Percentiles rank a stretch among this genome's conserved stretches.
Conservation (phyloP, 2,888 invertebrate species). For the Prosopocoilus inquinatus region DNA sequence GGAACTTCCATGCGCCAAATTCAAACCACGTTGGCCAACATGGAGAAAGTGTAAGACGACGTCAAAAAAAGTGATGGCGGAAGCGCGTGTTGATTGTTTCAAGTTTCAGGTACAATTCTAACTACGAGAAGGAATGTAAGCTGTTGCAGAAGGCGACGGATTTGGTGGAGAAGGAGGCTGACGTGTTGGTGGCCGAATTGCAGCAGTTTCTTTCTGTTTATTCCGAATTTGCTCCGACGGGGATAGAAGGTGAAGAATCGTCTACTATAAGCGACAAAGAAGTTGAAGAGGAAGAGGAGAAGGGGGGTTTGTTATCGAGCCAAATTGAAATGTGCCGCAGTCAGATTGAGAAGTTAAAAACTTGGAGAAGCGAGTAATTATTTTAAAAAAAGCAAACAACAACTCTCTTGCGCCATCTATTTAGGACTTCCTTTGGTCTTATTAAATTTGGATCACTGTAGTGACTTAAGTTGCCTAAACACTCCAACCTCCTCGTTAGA, state of each 20-base stretch:
- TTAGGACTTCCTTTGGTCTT: too few species aligned
- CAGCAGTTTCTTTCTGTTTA: not conserved
- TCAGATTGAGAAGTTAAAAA: not conserved
- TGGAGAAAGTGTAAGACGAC: conserved; percentile 9
- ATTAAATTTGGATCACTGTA: too few species aligned
- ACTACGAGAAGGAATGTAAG: conserved; percentile 10
- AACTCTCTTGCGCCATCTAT: too few species aligned
- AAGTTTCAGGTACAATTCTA: conserved; percentile 8
- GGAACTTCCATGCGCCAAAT: not conserved
- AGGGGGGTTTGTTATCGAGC: not conserved
- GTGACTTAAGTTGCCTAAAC: too few species aligned
- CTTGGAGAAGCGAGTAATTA: conserved; percentile 3
- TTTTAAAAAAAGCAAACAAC: not conserved
- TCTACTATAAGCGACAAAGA: not conserved
- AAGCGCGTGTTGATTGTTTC: not conserved
- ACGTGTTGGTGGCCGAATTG: conserved; percentile 6
- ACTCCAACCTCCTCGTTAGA: too few species aligned
- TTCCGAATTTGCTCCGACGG: not conserved
- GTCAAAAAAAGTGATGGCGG: too few species aligned
- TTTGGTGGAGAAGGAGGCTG: conserved; percentile 4
- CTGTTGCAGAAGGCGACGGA: conserved; percentile 2
- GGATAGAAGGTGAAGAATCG: not conserved
- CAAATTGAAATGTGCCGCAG: not conserved
- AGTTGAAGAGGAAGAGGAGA: not conserved
- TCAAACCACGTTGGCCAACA: conserved; percentile 1